These are phyloP conservation scores for Eulemur coronatus DNA, from an alignment of 2,797 vertebrate species.

Conservation along the genomic window DNA sequence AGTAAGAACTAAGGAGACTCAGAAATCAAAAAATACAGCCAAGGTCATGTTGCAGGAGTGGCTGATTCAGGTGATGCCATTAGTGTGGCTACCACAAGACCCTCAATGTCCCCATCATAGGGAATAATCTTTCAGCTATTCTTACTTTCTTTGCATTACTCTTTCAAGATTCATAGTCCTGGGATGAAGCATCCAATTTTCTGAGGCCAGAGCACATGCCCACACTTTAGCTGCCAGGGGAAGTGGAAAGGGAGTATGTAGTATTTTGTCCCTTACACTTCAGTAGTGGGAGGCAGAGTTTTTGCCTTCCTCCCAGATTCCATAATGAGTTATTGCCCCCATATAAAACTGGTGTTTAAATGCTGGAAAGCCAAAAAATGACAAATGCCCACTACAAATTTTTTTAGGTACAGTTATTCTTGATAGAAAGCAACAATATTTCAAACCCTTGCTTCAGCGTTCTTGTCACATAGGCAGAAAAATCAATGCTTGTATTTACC, in stretches of 20 bases:
- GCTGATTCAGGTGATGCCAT: neutral
- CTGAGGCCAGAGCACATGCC: neutral
- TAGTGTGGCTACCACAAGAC: fast-evolving
- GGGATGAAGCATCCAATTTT: neutral
- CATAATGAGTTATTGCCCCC: neutral
- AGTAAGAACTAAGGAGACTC: neutral
- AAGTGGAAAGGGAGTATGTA: neutral
- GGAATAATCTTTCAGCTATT: neutral
- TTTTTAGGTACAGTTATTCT: constrained; percentile 49
- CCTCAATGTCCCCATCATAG: neutral
- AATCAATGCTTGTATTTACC: neutral
- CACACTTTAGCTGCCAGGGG: neutral
- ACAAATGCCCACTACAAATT: neutral
- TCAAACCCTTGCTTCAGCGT: neutral
- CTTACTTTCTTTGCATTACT: neutral
- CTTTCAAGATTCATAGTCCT: neutral
- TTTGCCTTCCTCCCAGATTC: neutral
- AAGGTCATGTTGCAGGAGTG: fast-evolving
- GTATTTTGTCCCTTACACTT: neutral
- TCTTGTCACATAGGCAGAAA: constrained; percentile 33
- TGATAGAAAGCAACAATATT: constrained; percentile 48
- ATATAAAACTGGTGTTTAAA: constrained; percentile 14
- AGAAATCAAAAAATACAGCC: neutral
- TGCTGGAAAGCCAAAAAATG: constrained; percentile 4
- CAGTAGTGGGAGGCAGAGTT: neutral